phyloP scores from a whole-genome alignment of 30 jellyfish, hydroid and myxozoan genomes.

The Turritopsis dohrnii region DNA sequence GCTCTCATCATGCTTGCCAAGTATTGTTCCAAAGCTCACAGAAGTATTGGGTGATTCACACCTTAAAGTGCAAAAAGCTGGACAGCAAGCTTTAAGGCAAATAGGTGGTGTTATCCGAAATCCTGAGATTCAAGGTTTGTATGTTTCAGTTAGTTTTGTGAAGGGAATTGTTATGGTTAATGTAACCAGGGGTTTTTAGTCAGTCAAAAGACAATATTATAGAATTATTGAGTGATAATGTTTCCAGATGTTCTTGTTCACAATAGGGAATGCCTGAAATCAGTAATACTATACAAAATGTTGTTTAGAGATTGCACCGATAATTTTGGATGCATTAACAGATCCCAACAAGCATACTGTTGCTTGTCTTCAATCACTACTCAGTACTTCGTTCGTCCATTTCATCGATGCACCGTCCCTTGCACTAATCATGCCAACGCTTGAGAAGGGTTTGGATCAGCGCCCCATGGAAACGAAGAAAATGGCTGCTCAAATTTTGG shows the following conservation, averaged over 20 bases:
- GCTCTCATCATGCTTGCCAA: conserved; percentile 91
- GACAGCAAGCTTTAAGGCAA: conserved; percentile 95
- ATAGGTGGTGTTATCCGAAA: conserved; percentile 93
- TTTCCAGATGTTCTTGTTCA: too few relatives aligned
- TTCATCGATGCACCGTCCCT: conserved; percentile 96
- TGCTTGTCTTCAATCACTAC: conserved; percentile 85
- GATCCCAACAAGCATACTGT: conserved; percentile 84
- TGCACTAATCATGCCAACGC: conserved; percentile 94
- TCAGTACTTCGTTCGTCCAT: conserved; percentile 87
- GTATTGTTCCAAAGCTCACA: conserved; percentile 79
- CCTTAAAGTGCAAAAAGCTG: conserved; percentile 92
- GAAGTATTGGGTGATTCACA: conserved; percentile 95
- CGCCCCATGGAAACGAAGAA: conserved; percentile 95
- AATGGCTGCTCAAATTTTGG: conserved; percentile 98
- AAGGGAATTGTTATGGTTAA: too few relatives aligned
- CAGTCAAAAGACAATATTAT: too few relatives aligned
- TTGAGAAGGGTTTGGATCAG: conserved; percentile 80
- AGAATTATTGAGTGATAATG: too few relatives aligned
- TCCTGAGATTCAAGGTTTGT: conserved; percentile 94
- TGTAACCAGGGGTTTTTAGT: too few relatives aligned
- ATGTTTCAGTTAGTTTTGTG: too few relatives aligned
- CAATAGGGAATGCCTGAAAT: too few relatives aligned
- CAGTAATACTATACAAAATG: too few relatives aligned
- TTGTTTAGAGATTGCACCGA: conserved; percentile 66
- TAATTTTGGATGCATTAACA: conserved; percentile 88